Base-by-base conservation (phyloP, 2,113 vertebrate species). In the Zosterops pallidus region DNA sequence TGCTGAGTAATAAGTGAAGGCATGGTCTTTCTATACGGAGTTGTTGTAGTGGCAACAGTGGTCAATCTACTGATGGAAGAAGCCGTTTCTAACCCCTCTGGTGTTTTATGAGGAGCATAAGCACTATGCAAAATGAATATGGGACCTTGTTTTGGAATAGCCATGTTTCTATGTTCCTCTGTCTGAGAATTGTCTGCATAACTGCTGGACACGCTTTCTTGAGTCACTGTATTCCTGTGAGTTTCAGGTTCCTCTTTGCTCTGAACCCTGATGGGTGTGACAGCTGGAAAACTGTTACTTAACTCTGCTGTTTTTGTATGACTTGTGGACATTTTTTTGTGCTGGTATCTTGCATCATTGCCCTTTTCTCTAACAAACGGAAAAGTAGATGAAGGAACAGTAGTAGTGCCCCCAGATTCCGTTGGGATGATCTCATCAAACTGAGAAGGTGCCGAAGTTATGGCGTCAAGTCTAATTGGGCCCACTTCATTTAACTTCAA, bases 1-100 rank as follows among this genome's bases (percentile, higher is more conserved):
- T 94, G 94, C 2, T 94, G 97, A 26, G 97, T 94, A 79, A 92
- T 53, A 10, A 60, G 17, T 16, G 96, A 90, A 33, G 94, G 92
- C 21, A 50, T 6, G 2, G 90, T 90, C 31, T 92, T 88, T 47
- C 11, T 95, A 28, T 88, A 50, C 2, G 80, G 57, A 12, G 25
- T 33, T 50, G 77, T 62, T 26, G 63, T 26, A 19, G 67, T 74
- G 62, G 42, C 49, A 11, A 64, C 15, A 60, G 74, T 39, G 10
- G 63, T 55, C 37, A 69, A 26, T 12, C 37, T n/a, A 65, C 42
- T 80, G 6, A 35, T 7, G 5, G 72, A 19, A 41, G 57, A 6
- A 16, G 24, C 19, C 1, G 5, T 22, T 33, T 87, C 46, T 69
- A 84, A 8, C 14, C 19, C 47, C 5, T 37, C 8, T 50, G 56